phyloP scores from a whole-genome alignment of 2,797 vertebrate genomes.

The Poliocrania exsul region DNA sequence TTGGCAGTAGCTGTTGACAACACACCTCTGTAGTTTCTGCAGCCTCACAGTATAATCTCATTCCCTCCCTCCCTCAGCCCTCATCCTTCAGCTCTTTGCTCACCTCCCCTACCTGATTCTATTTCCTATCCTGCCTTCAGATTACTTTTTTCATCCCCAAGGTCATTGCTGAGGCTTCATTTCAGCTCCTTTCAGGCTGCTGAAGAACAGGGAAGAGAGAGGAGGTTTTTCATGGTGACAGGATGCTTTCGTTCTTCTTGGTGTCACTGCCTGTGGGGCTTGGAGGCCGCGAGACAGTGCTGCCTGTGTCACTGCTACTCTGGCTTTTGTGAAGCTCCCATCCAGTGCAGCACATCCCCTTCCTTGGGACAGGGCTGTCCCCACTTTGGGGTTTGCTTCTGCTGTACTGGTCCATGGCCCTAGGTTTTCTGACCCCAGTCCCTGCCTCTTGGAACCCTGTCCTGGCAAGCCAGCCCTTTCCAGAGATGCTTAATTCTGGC shows the following conservation, averaged over 20 bases:
- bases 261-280: accelerated
- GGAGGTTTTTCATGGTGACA: neutral
- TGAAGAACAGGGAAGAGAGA: neutral
- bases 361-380: neutral
- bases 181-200: neutral
- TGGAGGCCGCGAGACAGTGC: neutral
- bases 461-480: neutral
- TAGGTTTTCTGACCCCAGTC: neutral
- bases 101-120: neutral
- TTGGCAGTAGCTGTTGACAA: neutral
- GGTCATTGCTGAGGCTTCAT: neutral
- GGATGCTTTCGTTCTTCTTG: neutral
- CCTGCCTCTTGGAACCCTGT: neutral
- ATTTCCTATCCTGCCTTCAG: neutral
- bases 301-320: neutral
- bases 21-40: neutral
- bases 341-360: neutral
- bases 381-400: neutral
- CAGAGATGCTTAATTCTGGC: neutral
- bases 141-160: neutral
- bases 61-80: neutral
- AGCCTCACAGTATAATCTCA: neutral
- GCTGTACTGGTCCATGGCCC: neutral
- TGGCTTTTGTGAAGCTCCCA: neutral
- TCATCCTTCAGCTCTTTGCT: conserved; percentile 14